A percentile compares a stretch with the other conserved stretches of the same genome.
These are phyloP conservation scores for Drosophila pseudotakahashii DNA, from an alignment of 2,888 invertebrate genomes.

Conservation along the genomic window DNA sequence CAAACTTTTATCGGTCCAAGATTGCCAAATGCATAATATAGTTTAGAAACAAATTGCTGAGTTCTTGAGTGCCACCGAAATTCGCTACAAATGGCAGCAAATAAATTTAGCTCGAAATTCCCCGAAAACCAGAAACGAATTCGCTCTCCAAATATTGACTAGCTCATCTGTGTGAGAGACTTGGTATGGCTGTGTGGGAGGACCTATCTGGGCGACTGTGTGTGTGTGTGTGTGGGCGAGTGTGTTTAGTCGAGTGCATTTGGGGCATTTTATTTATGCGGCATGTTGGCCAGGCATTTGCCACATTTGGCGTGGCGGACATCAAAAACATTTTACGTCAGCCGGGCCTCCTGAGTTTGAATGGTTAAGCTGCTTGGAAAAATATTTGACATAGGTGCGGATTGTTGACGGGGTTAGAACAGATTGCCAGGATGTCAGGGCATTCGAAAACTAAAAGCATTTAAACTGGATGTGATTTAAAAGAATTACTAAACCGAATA, in stretches of 20 bases:
- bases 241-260: conserved; percentile 69
- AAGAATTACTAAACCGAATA: not conserved
- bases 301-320: conserved; percentile 57
- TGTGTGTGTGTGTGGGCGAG: conserved; percentile 10
- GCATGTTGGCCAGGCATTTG: conserved; percentile 57
- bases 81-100: conserved; percentile 39
- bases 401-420: conserved; percentile 32
- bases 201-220: not conserved
- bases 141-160: conserved; percentile 62
- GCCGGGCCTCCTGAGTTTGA: conserved; percentile 24
- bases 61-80: conserved; percentile 25
- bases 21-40: conserved; percentile 31
- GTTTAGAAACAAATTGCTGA: conserved; percentile 20
- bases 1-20: conserved; percentile 16
- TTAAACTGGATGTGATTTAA: conserved; percentile 5
- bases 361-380: conserved; percentile 42
- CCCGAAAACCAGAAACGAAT: conserved; percentile 31
- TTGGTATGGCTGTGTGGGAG: conserved; percentile 47
- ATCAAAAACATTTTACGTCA: conserved; percentile 54
- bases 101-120: conserved; percentile 39
- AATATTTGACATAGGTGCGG: conserved; percentile 45
- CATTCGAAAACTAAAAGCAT: conserved; percentile 17
- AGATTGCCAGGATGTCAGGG: conserved; percentile 23
- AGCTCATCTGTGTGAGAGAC: conserved; percentile 16
- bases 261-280: conserved; percentile 66